phyloP scores from a whole-genome alignment of 2,113 vertebrate species.

The Ranitomeya variabilis region DNA sequence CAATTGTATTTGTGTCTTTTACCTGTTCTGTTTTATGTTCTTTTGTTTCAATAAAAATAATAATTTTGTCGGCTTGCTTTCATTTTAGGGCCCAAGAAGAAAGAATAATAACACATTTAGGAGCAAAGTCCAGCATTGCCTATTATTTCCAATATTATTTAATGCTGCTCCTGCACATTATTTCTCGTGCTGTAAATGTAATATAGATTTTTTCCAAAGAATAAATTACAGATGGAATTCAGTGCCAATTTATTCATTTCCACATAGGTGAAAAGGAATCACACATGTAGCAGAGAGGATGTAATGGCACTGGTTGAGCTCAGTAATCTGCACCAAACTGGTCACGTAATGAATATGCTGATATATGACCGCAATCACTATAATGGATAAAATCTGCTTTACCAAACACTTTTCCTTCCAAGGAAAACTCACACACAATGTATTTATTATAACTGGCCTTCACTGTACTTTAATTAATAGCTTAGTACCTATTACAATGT shows the following conservation, averaged over 20 bases:
- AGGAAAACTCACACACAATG: constrained; percentile 46
- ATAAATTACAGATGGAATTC: constrained; percentile 12
- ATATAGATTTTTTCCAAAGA: constrained; percentile 6
- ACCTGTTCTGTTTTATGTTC: not conserved
- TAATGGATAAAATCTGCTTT: constrained; percentile 58
- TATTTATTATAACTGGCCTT: constrained; percentile 56
- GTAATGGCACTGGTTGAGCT: constrained; percentile 22
- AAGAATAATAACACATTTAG: not conserved
- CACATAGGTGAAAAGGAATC: constrained; percentile 24
- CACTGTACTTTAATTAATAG: constrained; percentile 55
- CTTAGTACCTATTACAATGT: constrained; percentile 47
- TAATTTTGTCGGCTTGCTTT: not conserved
- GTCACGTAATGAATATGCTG: constrained; percentile 45
- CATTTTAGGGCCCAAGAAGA: not conserved
- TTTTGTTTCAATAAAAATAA: not conserved
- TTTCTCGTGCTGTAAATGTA: not conserved
- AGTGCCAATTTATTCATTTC: constrained; percentile 8
- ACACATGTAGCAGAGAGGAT: not conserved
- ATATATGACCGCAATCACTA: constrained; percentile 51
- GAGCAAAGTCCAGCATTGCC: not conserved
- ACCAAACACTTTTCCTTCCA: constrained; percentile 58
- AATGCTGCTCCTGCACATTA: not conserved
- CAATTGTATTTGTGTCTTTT: not conserved
- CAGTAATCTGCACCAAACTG: constrained; percentile 3
- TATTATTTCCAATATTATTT: not conserved